These are phyloP conservation scores for Drosophila melanosoma DNA, from an alignment of 2,888 invertebrate genomes.

Conservation along the genomic window DNA sequence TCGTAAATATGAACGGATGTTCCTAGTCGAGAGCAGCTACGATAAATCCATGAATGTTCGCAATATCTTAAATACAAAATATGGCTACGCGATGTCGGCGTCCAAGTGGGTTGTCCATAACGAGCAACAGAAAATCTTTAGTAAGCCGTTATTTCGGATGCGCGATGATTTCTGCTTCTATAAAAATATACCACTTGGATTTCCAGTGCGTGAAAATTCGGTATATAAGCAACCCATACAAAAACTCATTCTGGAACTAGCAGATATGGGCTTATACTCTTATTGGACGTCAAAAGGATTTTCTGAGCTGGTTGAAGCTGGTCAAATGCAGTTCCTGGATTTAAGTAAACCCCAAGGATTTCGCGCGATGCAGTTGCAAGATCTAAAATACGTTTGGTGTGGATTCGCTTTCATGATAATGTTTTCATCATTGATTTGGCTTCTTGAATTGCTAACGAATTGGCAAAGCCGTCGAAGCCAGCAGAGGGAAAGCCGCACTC, in stretches of 20 bases:
- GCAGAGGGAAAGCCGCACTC: neutral
- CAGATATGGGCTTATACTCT: constrained; percentile 58
- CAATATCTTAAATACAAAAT: constrained; percentile 69
- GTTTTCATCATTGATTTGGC: constrained; percentile 53
- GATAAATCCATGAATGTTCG: constrained; percentile 60
- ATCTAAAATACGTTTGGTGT: constrained; percentile 74
- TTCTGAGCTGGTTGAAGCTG: constrained; percentile 67
- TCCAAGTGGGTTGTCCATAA: constrained; percentile 72
- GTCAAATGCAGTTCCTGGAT: constrained; percentile 63
- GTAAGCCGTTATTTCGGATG: constrained; percentile 70
- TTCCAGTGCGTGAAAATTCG: constrained; percentile 79
- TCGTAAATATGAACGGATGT: constrained; percentile 69
- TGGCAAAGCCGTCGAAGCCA: constrained; percentile 1
- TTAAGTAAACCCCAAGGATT: constrained; percentile 60
- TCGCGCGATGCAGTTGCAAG: constrained; percentile 70
- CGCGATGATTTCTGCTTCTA: constrained; percentile 74
- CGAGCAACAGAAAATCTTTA: constrained; percentile 79
- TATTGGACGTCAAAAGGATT: constrained; percentile 69
- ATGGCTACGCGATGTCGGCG: constrained; percentile 69
- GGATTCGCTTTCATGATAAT: constrained; percentile 63
- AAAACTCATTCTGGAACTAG: constrained; percentile 63
- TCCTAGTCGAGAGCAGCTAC: constrained; percentile 59
- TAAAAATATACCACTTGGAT: constrained; percentile 69
- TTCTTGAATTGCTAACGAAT: constrained; percentile 47
- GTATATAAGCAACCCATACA: constrained; percentile 65